These are phyloP conservation scores for Torymus auratus DNA, from an alignment of 2,888 invertebrate genomes.

Conservation along the genomic window DNA sequence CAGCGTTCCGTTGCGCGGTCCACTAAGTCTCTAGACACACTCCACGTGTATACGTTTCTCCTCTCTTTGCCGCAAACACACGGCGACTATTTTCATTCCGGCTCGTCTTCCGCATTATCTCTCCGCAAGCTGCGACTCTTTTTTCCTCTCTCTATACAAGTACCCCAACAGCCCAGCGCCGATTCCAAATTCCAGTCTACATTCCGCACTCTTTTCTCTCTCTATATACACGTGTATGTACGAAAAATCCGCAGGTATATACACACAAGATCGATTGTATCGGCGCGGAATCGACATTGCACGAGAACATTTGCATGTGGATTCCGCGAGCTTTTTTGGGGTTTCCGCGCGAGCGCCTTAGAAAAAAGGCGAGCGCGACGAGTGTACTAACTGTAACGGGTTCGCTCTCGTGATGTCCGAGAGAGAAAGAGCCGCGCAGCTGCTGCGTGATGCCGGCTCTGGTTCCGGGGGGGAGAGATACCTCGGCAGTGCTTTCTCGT, in stretches of 20 bases:
- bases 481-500: constrained; percentile 1
- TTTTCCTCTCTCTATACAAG: neutral
- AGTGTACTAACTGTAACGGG: constrained; percentile 18
- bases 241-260: too few relatives aligned
- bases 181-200: constrained; percentile 44
- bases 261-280: constrained; percentile 31
- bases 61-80: neutral
- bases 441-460: constrained; percentile 9
- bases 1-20: constrained; percentile 71
- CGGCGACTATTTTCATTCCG: constrained; percentile 29
- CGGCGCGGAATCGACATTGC: constrained; percentile 7
- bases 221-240: neutral
- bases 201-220: constrained; percentile 11
- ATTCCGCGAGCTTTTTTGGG: neutral
- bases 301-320: constrained; percentile 38
- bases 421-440: too few relatives aligned
- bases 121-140: constrained; percentile 27
- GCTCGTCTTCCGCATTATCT: constrained; percentile 54
- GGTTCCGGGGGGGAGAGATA: neutral
- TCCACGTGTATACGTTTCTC: constrained; percentile 13
- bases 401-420: neutral
- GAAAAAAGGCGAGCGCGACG: constrained; percentile 6
- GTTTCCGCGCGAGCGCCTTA: neutral
- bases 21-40: constrained; percentile 62
- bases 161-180: too few relatives aligned